Base-by-base conservation (phyloP, 2,113 vertebrate genomes). In the Craseonycteris thonglongyai region DNA sequence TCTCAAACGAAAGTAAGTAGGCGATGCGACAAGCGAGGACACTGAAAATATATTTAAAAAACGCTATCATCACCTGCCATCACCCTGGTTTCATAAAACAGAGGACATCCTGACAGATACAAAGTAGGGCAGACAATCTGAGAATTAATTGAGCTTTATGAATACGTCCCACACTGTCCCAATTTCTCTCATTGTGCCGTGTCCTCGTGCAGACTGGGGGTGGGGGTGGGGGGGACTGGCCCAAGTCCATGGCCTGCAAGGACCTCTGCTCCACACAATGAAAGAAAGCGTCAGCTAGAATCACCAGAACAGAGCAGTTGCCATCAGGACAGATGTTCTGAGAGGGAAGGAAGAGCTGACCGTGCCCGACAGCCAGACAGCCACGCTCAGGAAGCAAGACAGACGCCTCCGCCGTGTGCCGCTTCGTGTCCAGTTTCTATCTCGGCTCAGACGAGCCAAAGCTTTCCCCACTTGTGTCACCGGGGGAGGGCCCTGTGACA, bases 61-160 rank as follows among this genome's bases (percentile, higher is more conserved):
- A 58, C 15, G 1, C 35, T 47, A 49, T 40, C 79, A 30, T 35
- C 82, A 71, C 76, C 26, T 80, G 90, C 59, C 94, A 58, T 91
- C 90, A 90, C 56, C 66, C 59, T 93, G 68, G 81, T 90, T 97
- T 95, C 81, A 81, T 88, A 97, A 97, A 95, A 94, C 86, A 88
- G 92, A 96, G 95, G 94, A 81, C 91, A 94, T 72, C 80, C 35
- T 93, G 94, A 95, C 88, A 95, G 80, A 95, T 49, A 88, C 63
- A 96, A 96, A 91, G 83, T 89, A 95, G 95, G 80, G 45, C 94
- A 92, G 75, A 74, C 82, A 61, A 94, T 85, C 88, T 94, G 71
- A 56, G 87, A 92, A 92, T 90, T 94, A 59, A 96, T 90, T 93
- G 90, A 84, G 76, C 88, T 82, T 95, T 84, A 40, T 56, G 35